phyloP scores from a whole-genome alignment of 2,113 vertebrate genomes.

The Ptychochromis oligacanthus region DNA sequence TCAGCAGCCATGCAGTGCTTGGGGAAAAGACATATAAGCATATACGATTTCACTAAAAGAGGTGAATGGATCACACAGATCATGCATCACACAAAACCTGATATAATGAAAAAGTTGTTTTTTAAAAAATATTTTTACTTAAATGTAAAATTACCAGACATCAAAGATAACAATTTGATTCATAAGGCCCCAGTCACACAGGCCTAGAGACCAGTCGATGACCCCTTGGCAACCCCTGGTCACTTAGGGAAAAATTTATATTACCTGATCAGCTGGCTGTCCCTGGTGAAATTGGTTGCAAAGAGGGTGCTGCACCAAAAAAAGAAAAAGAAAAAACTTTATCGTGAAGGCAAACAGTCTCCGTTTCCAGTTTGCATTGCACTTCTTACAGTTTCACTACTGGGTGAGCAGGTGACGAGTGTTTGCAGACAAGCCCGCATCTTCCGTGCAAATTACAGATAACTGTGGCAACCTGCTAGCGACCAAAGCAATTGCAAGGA shows the following conservation, averaged over 20 bases:
- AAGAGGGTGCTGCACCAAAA: accelerated
- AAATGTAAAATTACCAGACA: background rate
- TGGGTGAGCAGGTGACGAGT: background rate
- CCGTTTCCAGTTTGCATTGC: too few species aligned
- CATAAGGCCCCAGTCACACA: background rate
- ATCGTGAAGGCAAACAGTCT: background rate
- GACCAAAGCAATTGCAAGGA: background rate
- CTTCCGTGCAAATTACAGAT: background rate
- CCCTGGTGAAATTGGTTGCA: too few species aligned
- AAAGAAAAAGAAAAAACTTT: background rate
- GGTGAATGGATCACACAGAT: conserved; percentile 16
- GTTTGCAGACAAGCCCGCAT: background rate
- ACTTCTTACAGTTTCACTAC: background rate
- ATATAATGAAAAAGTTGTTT: background rate
- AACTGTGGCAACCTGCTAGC: background rate
- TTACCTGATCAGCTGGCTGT: too few species aligned
- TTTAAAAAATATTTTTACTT: too few species aligned
- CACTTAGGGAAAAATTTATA: too few species aligned
- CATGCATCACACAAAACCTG: background rate
- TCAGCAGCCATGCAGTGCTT: conserved; percentile 36
- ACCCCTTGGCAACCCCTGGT: too few species aligned
- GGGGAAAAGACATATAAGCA: conserved; percentile 42
- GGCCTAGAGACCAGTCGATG: accelerated
- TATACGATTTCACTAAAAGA: conserved; percentile 53
- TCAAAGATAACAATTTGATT: background rate